A percentile compares a stretch with the other conserved stretches of the same genome.
Conservation (phyloP, 2,113 vertebrate genomes). For the Ceyx margarethae region DNA sequence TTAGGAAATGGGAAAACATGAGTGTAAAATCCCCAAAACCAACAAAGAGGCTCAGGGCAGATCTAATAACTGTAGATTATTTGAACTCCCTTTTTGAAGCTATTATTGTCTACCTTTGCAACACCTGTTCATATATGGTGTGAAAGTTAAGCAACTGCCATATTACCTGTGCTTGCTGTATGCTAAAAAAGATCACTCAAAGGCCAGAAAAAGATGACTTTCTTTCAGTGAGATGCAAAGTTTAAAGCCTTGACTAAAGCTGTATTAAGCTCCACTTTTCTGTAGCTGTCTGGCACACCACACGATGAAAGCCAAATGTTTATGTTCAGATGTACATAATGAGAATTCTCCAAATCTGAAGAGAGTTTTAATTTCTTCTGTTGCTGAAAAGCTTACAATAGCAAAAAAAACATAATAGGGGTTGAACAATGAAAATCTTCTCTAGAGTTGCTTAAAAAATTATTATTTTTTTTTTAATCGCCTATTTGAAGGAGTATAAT, state of each 20-base stretch:
- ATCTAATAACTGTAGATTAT: neutral
- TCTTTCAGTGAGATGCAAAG: neutral
- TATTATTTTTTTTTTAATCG: no score
- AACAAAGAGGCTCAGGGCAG: neutral
- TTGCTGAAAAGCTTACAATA: neutral
- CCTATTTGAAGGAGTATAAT: neutral
- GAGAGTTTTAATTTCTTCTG: neutral
- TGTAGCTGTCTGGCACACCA: neutral
- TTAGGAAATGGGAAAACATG: neutral
- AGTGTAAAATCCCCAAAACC: neutral
- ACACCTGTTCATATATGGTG: neutral
- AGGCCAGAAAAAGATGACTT: neutral
- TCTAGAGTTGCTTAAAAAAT: neutral
- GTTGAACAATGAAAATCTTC: neutral
- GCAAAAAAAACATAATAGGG: neutral
- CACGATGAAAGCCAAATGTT: slow-evolving; percentile 22
- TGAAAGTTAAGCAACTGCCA: neutral
- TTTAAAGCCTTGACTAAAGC: neutral
- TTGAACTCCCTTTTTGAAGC: neutral
- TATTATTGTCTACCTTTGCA: neutral
- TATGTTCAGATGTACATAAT: neutral
- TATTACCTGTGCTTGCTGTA: neutral
- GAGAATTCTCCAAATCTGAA: neutral
- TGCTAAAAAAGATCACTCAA: neutral
- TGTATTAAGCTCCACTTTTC: neutral